Percentiles rank a stretch among this genome's conserved stretches.
These are phyloP conservation scores for Triplophysa rosa DNA, from an alignment of 2,113 vertebrate genomes.

Conservation along the genomic window DNA sequence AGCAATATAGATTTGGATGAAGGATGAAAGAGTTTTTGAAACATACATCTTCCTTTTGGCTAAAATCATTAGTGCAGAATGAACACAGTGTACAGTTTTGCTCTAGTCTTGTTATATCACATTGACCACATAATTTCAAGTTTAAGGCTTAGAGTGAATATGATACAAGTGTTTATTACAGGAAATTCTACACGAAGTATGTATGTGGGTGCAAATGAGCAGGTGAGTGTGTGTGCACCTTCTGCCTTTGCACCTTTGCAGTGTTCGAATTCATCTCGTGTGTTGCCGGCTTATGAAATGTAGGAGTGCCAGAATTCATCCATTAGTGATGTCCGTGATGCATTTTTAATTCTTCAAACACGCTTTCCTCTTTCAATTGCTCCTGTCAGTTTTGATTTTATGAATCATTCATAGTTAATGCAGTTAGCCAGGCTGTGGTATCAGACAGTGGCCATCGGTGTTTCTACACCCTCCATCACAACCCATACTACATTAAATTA, in stretches of 20 bases:
- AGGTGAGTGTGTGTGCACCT: neutral
- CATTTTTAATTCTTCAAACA: conserved; percentile 71
- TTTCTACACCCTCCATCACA: neutral
- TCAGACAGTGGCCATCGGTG: neutral
- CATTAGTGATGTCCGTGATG: conserved; percentile 66
- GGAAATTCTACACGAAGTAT: neutral
- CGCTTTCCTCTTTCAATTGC: conserved; percentile 69
- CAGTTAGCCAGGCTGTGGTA: conserved; percentile 53
- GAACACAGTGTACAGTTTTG: neutral
- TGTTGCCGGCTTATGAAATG: neutral
- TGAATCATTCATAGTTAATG: conserved; percentile 72
- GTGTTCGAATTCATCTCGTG: neutral
- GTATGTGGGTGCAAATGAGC: neutral
- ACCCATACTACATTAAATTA: conserved; percentile 4
- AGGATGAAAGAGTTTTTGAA: neutral
- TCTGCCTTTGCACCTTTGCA: neutral
- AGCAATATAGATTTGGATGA: neutral
- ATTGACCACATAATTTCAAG: neutral
- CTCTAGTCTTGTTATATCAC: neutral
- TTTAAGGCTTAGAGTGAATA: no score
- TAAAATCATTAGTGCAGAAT: neutral
- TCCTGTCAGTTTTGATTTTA: conserved; percentile 73
- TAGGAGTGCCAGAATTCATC: conserved; percentile 58
- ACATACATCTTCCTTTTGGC: neutral
- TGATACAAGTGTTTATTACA: neutral